These are phyloP conservation scores for Ahaetulla prasina DNA, from an alignment of 2,113 vertebrate species.

Conservation along the genomic window DNA sequence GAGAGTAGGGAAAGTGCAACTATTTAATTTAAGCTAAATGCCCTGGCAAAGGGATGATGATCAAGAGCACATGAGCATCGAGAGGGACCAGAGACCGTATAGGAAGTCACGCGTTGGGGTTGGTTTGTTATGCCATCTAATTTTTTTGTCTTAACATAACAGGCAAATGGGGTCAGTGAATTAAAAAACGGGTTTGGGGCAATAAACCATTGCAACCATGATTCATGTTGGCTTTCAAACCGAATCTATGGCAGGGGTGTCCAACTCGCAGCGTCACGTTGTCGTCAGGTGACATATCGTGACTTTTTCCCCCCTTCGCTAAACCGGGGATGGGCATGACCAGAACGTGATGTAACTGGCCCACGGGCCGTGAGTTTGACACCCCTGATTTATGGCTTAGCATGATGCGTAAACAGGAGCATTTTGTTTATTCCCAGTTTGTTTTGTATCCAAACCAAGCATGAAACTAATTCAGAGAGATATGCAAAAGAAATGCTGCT, in stretches of 20 bases:
- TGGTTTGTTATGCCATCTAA: not conserved
- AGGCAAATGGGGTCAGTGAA: not conserved
- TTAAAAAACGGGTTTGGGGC: not conserved
- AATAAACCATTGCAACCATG: not conserved
- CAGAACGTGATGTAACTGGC: too few species aligned
- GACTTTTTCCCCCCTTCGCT: too few species aligned
- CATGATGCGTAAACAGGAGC: not conserved
- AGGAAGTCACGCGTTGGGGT: not conserved
- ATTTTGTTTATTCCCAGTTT: not conserved
- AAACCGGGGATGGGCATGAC: too few species aligned
- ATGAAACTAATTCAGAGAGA: not conserved
- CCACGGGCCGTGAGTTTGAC: too few species aligned
- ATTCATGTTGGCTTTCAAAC: not conserved
- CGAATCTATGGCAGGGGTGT: not conserved
- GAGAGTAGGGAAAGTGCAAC: not conserved
- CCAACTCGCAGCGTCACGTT: too few species aligned
- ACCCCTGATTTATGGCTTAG: not conserved
- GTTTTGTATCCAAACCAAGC: not conserved
- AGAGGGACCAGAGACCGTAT: not conserved
- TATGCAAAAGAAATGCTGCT: not conserved
- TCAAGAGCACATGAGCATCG: not conserved
- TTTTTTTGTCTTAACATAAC: not conserved
- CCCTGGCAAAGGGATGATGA: fast-evolving
- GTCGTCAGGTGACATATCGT: too few species aligned
- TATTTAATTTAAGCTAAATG: constrained; percentile 14